Conservation (phyloP, 2,888 invertebrate species). For the Eutolmus rufibarbis region DNA sequence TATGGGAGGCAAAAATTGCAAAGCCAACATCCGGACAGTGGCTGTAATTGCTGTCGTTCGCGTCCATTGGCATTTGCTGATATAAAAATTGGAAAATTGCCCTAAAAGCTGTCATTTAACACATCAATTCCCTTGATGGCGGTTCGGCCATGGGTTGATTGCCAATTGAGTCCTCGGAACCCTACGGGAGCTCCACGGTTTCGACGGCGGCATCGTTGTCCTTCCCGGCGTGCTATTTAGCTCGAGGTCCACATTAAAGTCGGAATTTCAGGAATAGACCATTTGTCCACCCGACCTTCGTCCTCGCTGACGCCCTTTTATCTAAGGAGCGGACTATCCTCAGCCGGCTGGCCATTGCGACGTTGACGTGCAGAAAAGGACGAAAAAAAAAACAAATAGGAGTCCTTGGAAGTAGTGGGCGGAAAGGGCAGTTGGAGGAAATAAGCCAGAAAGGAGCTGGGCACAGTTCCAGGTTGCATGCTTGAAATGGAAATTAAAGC, state of each 20-base stretch:
- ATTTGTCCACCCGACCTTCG: neutral
- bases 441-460: neutral
- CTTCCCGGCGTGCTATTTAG: neutral
- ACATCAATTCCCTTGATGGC: conserved; percentile 35
- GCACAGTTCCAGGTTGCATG: conserved; percentile 41
- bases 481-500: conserved; percentile 37
- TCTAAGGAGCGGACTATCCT: neutral
- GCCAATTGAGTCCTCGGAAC: conserved; percentile 26
- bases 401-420: neutral
- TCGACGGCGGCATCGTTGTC: neutral
- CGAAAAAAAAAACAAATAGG: neutral
- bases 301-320: neutral
- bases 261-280: neutral
- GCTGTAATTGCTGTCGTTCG: conserved; percentile 2
- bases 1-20: neutral
- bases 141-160: conserved; percentile 3
- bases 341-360: neutral
- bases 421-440: neutral
- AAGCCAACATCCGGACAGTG: neutral
- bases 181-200: neutral
- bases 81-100: conserved; percentile 43
- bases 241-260: neutral
- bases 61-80: conserved; percentile 17
- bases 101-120: conserved; percentile 39
- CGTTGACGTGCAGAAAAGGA: neutral